Evolutionary conservation across 2,797 vertebrate species (phyloP).

Genomic region (Clamator glandarius): DNA sequence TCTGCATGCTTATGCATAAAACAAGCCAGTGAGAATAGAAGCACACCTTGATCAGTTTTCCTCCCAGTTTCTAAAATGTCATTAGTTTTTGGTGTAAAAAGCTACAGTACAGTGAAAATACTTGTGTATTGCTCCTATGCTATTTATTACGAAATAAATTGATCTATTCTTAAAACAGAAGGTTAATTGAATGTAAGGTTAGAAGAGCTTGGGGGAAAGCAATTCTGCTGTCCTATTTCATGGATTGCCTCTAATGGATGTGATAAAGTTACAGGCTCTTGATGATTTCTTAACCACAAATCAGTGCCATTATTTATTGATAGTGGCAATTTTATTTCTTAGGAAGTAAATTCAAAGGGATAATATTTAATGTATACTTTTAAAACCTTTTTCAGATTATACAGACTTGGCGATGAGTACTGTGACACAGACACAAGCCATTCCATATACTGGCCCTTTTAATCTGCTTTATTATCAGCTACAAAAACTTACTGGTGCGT

Average conservation of each 20-base stretch:
- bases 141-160: background rate
- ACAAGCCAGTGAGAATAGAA: background rate
- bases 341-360: background rate
- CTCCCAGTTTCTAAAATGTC: background rate
- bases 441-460: conserved; percentile 91
- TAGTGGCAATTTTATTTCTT: background rate
- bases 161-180: background rate
- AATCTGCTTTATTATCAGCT: conserved; percentile 89
- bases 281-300: background rate
- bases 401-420: conserved; percentile 93
- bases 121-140: background rate
- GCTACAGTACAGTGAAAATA: background rate
- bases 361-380: background rate
- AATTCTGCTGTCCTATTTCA: background rate
- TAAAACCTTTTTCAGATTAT: conserved; percentile 82
- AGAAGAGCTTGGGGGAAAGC: background rate
- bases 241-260: background rate
- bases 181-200: background rate
- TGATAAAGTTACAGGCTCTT: background rate
- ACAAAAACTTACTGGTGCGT: conserved; percentile 86
- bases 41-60: background rate
- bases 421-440: conserved; percentile 92
- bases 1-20: background rate
- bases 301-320: background rate
- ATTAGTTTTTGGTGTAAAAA: background rate